Conservation (phyloP, 2,113 vertebrate genomes). For the Cariama cristata region DNA sequence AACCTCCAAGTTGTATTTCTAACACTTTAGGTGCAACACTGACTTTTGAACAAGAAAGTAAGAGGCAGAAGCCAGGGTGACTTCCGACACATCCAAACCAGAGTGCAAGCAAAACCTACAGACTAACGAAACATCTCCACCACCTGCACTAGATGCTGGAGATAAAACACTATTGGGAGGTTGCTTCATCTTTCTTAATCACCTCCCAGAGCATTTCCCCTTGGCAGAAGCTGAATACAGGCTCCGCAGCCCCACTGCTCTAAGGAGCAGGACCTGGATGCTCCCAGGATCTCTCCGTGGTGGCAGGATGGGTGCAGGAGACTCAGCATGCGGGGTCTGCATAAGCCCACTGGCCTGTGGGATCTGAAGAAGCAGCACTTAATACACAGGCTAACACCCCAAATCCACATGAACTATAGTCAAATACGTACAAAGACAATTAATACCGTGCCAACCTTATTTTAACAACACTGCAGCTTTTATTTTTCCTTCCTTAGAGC, state of each 20-base stretch:
- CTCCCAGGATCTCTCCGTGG: neutral
- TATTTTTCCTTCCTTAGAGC: neutral
- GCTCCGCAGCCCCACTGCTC: neutral
- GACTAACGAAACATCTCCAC: neutral
- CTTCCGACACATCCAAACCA: neutral
- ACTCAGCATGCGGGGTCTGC: neutral
- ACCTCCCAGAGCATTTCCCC: neutral
- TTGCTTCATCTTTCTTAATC: neutral
- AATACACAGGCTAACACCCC: neutral
- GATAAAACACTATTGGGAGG: neutral
- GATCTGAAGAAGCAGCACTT: neutral
- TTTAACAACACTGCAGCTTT: neutral
- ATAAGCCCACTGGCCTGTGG: neutral
- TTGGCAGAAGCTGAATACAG: neutral
- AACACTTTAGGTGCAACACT: neutral
- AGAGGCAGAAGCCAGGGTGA: neutral
- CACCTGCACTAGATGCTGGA: neutral
- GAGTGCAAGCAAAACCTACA: neutral
- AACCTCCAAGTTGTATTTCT: neutral
- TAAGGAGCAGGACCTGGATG: neutral
- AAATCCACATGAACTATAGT: neutral
- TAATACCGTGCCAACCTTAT: neutral
- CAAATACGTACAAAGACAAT: neutral
- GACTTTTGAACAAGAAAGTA: neutral
- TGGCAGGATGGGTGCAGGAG: neutral